phyloP scores from a whole-genome alignment of 2,888 invertebrate species.

The Molorchus minor region DNA sequence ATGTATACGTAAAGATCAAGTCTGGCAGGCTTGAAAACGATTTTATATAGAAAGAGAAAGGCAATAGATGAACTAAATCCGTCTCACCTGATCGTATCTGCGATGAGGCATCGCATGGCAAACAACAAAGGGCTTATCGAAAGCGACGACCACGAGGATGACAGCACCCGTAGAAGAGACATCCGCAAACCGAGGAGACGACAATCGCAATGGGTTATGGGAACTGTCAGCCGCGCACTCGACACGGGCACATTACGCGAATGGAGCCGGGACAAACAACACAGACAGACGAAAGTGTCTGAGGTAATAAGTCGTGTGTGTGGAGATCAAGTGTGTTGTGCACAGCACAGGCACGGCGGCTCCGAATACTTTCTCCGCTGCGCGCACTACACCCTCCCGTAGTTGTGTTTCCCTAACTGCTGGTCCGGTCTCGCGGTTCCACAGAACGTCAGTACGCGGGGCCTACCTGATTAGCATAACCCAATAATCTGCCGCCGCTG shows the following conservation, averaged over 20 bases:
- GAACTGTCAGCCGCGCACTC: constrained; percentile 29
- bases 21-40: constrained; percentile 5
- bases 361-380: constrained; percentile 18
- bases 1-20: neutral
- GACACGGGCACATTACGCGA: constrained; percentile 33
- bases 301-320: constrained; percentile 31
- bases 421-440: constrained; percentile 25
- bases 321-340: constrained; percentile 40
- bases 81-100: constrained; percentile 40
- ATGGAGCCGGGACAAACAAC: constrained; percentile 18
- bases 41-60: constrained; percentile 39
- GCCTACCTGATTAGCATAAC: constrained; percentile 13
- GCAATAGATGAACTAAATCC: constrained; percentile 29
- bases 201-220: constrained; percentile 34
- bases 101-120: constrained; percentile 31
- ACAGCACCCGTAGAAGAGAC: constrained; percentile 33
- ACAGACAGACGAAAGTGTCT: constrained; percentile 40
- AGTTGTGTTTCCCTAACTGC: constrained; percentile 50
- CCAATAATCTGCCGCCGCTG: constrained; percentile 2
- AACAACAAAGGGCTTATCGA: constrained; percentile 13
- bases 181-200: constrained; percentile 32
- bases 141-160: constrained; percentile 30
- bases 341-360: constrained; percentile 22
- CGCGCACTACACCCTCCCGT: constrained; percentile 47
- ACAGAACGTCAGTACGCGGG: constrained; percentile 8